phyloP scores from a whole-genome alignment of 30 jellyfish, hydroid and myxozoan genomes.

The Aurelia aurita region DNA sequence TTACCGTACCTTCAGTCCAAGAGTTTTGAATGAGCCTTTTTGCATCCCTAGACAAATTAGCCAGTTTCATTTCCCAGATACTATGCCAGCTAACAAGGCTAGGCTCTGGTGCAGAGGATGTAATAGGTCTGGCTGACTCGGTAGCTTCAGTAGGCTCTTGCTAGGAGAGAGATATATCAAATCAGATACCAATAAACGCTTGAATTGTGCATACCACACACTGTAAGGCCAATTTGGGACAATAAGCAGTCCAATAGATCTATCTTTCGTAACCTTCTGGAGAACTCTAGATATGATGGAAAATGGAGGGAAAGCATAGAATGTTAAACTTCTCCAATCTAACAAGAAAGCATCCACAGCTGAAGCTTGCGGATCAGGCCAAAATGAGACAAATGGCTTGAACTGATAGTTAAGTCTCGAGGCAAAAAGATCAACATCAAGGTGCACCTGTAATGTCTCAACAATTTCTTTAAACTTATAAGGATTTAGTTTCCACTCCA shows the following conservation, averaged over 20 bases:
- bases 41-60: not conserved
- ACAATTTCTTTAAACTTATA: not conserved
- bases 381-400: constrained; percentile 24
- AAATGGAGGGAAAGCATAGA: constrained; percentile 50
- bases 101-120: constrained; percentile 32
- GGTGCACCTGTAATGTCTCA: not conserved
- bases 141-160: constrained; percentile 25
- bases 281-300: constrained; percentile 1
- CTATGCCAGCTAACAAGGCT: constrained; percentile 3
- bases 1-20: not conserved
- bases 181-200: not conserved
- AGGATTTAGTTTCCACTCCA: constrained; percentile 35
- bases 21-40: not conserved
- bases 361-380: constrained; percentile 51
- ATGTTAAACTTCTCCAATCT: not conserved
- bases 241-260: not conserved
- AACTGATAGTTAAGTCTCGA: constrained; percentile 26
- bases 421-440: constrained; percentile 38
- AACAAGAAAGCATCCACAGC: constrained; percentile 27
- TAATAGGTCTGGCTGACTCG: constrained; percentile 1
- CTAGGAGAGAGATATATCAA: constrained; percentile 6
- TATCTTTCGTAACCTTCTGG: not conserved
- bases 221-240: constrained; percentile 27
- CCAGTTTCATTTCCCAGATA: not conserved
- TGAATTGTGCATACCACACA: constrained; percentile 29